Conservation (phyloP, 2,888 invertebrate species). For the Acleris laterana region DNA sequence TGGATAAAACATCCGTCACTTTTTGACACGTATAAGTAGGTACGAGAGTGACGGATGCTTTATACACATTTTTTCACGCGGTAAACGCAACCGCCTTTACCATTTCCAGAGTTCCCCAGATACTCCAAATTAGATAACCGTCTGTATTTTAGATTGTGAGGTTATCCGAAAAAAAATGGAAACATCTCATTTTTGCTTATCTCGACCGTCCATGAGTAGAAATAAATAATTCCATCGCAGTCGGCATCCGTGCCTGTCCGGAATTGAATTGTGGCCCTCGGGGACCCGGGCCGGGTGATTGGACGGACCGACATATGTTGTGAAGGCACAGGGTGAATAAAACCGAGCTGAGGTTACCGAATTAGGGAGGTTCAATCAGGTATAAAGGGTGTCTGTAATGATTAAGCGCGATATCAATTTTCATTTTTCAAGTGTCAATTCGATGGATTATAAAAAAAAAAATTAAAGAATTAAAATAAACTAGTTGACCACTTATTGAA, state of each 20-base stretch:
- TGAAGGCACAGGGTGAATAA: constrained; percentile 7
- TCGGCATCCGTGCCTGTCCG: constrained; percentile 14
- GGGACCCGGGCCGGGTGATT: constrained; percentile 2
- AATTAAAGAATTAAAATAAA: too few species aligned
- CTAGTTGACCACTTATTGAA: too few species aligned
- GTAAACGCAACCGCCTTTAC: too few species aligned
- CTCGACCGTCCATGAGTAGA: constrained; percentile 16
- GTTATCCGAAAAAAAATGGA: not conserved
- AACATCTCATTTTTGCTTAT: constrained; percentile 16
- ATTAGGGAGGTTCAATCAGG: not conserved
- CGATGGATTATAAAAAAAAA: too few species aligned
- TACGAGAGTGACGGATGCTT: too few species aligned
- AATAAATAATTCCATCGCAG: constrained; percentile 18
- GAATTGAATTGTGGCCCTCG: constrained; percentile 18
- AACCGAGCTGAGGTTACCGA: constrained; percentile 11
- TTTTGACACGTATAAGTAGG: too few species aligned
- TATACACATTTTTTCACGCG: too few species aligned
- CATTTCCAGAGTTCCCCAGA: too few species aligned
- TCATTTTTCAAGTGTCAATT: too few species aligned
- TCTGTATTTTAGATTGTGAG: not conserved
- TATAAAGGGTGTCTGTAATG: not conserved
- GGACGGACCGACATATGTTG: constrained; percentile 9
- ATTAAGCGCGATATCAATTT: too few species aligned
- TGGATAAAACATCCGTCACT: too few species aligned
- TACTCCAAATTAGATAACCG: too few species aligned